Percentiles rank a stretch among this genome's conserved stretches.
These are phyloP conservation scores for Halyomorpha halys DNA, from an alignment of 1,140 invertebrate species.

Conservation along the genomic window DNA sequence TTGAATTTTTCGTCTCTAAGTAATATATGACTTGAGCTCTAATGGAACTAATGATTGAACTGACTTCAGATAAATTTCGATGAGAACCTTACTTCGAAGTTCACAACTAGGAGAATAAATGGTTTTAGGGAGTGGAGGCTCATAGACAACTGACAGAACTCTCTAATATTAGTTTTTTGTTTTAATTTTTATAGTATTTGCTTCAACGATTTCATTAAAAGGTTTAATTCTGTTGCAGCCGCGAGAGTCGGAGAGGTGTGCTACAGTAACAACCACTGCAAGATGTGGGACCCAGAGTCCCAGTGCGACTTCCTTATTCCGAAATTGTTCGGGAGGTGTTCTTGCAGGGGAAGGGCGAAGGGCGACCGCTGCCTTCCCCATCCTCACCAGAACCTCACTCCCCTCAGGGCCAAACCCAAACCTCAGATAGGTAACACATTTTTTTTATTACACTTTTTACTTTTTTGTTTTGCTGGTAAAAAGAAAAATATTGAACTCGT, in stretches of 20 bases:
- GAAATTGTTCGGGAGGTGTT: slow-evolving; percentile 76
- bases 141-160: no score
- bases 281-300: slow-evolving; percentile 65
- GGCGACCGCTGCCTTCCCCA: slow-evolving; percentile 28
- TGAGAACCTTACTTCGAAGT: no score
- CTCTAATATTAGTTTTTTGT: no score
- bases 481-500: background rate
- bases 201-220: slow-evolving; percentile 6
- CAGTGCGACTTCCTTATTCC: slow-evolving; percentile 82
- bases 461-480: no score
- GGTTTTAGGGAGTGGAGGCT: no score
- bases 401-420: slow-evolving; percentile 4
- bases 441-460: background rate
- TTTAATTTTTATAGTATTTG: no score
- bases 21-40: no score
- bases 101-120: no score
- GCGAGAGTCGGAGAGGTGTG: slow-evolving; percentile 78
- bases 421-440: slow-evolving; percentile 6
- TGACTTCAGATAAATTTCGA: no score
- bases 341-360: slow-evolving; percentile 41
- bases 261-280: slow-evolving; percentile 78
- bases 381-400: slow-evolving; percentile 15
- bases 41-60: no score
- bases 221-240: slow-evolving; percentile 46
- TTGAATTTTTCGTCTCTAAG: no score